Percentiles rank a stretch among this genome's conserved stretches.
These are phyloP conservation scores for Liasis olivaceus DNA, from an alignment of 2,797 vertebrate genomes.

Conservation along the genomic window DNA sequence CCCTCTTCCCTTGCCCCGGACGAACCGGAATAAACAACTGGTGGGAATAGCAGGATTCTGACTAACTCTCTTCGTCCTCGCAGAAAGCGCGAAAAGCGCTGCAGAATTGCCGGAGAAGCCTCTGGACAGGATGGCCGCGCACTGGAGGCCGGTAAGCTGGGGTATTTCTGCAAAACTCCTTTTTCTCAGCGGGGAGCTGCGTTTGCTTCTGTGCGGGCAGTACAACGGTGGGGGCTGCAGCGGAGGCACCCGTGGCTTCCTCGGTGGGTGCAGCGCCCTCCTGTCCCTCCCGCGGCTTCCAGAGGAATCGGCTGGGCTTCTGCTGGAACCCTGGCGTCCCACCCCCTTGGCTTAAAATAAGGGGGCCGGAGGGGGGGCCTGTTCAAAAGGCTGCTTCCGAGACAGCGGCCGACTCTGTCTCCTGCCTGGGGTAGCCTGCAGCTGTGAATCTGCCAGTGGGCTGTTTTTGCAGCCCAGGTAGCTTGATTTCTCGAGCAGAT, in stretches of 20 bases:
- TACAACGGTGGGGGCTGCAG: neutral
- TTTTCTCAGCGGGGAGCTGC: no score
- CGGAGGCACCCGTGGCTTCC: neutral
- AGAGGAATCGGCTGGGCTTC: neutral
- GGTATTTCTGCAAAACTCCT: neutral
- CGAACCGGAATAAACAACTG: neutral
- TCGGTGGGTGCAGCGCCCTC: neutral
- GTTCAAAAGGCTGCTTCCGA: neutral
- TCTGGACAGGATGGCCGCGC: constrained; percentile 74
- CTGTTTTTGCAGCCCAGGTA: neutral
- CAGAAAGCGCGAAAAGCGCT: neutral
- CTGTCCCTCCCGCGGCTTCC: neutral
- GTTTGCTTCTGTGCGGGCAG: neutral
- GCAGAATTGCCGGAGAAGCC: neutral
- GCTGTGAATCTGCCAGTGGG: neutral
- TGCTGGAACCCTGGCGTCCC: neutral
- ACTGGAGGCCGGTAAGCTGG: constrained; percentile 78
- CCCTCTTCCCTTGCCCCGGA: neutral
- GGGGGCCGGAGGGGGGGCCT: neutral
- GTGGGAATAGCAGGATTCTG: neutral
- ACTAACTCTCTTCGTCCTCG: neutral
- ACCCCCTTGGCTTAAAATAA: neutral
- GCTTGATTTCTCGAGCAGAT: neutral
- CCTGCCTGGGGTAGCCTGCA: neutral
- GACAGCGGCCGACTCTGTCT: neutral